Evolutionary conservation across 2,797 vertebrate species (phyloP).

Genomic region (Crocidura indochinensis): DNA sequence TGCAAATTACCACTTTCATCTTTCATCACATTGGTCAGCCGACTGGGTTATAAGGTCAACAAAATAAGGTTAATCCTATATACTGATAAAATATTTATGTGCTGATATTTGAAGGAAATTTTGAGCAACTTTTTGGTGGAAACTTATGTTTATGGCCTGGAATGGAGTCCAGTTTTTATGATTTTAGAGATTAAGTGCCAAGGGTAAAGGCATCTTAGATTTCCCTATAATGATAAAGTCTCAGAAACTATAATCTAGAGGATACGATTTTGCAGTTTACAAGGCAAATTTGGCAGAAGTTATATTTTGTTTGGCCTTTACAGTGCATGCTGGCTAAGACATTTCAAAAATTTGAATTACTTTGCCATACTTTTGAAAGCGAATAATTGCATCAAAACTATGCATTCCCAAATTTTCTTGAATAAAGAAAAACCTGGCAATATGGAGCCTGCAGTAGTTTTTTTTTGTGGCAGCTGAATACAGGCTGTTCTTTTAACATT

Average conservation of each 20-base stretch:
- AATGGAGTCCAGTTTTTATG: background rate
- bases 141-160: background rate
- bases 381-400: conserved; percentile 19
- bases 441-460: background rate
- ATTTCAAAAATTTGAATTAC: conserved; percentile 11
- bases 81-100: conserved; percentile 17
- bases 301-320: conserved; percentile 25
- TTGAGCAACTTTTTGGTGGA: background rate
- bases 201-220: background rate
- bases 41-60: conserved; percentile 26
- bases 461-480: background rate
- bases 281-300: background rate
- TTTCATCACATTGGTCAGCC: background rate
- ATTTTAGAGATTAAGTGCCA: conserved; percentile 7
- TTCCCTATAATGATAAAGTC: background rate
- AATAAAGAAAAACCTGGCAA: background rate
- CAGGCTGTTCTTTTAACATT: background rate
- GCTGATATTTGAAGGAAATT: conserved; percentile 17
- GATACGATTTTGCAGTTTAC: background rate
- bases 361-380: conserved; percentile 46
- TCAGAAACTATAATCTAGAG: background rate
- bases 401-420: conserved; percentile 20
- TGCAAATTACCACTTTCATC: conserved; percentile 56
- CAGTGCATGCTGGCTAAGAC: background rate
- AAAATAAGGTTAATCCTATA: conserved; percentile 20